Evolutionary conservation across 2,113 vertebrate genomes (phyloP).

Genomic region (Octodon degus): DNA sequence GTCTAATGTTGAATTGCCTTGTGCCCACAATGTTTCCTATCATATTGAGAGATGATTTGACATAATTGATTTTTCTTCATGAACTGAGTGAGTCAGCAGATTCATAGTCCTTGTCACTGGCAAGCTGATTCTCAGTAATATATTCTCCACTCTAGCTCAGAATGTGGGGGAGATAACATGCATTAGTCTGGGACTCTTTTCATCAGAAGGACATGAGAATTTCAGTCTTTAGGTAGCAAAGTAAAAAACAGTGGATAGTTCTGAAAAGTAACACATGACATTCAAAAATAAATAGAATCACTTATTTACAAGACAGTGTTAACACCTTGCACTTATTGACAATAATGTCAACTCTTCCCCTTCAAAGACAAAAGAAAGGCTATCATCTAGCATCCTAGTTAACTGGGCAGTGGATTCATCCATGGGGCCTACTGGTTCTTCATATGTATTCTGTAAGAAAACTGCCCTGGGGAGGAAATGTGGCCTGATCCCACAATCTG

Average conservation of each 20-base stretch:
- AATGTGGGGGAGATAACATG: neutral
- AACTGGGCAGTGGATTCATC: neutral
- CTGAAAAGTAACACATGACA: neutral
- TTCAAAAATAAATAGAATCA: neutral
- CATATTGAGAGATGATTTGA: slow-evolving; percentile 49
- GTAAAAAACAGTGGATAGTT: neutral
- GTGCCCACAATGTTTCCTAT: slow-evolving; percentile 16
- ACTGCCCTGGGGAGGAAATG: neutral
- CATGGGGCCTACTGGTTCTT: neutral
- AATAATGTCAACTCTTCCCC: neutral
- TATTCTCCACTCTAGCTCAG: neutral
- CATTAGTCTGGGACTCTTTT: neutral
- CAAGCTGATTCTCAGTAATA: slow-evolving; percentile 36
- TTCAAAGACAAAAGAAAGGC: neutral
- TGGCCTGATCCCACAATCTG: neutral
- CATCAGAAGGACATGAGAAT: neutral
- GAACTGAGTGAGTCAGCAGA: slow-evolving; percentile 62
- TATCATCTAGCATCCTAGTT: neutral
- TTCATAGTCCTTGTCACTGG: neutral
- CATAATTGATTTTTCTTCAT: slow-evolving; percentile 71
- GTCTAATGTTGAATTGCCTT: slow-evolving; percentile 60
- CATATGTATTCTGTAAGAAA: neutral
- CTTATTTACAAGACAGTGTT: slow-evolving; percentile 22
- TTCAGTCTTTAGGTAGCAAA: neutral
- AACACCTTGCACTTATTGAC: neutral